phyloP scores from a whole-genome alignment of 2,888 invertebrate genomes.

The Adineta ricciae region DNA sequence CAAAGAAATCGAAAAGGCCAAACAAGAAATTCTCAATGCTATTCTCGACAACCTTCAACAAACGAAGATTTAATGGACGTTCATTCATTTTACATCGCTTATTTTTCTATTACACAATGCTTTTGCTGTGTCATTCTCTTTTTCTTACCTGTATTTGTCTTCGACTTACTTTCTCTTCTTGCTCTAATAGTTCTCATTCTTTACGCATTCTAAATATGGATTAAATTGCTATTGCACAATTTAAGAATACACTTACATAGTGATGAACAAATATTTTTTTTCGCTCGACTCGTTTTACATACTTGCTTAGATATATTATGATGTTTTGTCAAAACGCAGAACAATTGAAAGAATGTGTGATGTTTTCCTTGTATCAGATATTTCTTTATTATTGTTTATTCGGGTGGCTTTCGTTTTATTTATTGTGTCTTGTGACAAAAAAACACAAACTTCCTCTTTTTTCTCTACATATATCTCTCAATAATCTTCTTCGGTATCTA shows the following conservation, averaged over 20 bases:
- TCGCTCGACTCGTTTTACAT: not conserved
- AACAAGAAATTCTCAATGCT: slow-evolving; percentile 90
- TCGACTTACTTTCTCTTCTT: not conserved
- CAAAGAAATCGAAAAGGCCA: slow-evolving; percentile 78
- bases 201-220: not conserved
- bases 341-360: too few species aligned
- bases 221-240: not conserved
- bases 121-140: too few species aligned
- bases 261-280: not conserved
- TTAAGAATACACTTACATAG: not conserved
- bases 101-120: too few species aligned
- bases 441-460: not conserved
- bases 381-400: not conserved
- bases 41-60: slow-evolving; percentile 35
- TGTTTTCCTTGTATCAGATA: not conserved
- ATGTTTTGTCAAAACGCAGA: not conserved
- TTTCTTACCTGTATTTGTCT: not conserved
- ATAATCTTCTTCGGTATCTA: not conserved
- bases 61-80: not conserved
- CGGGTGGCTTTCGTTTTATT: not conserved
- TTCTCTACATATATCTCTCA: not conserved
- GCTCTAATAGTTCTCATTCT: not conserved
- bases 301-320: not conserved
- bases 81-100: not conserved
- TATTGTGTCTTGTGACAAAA: not conserved